These are phyloP conservation scores for Theodoxus fluviatilis DNA, from an alignment of 2,888 invertebrate genomes.

Conservation along the genomic window DNA sequence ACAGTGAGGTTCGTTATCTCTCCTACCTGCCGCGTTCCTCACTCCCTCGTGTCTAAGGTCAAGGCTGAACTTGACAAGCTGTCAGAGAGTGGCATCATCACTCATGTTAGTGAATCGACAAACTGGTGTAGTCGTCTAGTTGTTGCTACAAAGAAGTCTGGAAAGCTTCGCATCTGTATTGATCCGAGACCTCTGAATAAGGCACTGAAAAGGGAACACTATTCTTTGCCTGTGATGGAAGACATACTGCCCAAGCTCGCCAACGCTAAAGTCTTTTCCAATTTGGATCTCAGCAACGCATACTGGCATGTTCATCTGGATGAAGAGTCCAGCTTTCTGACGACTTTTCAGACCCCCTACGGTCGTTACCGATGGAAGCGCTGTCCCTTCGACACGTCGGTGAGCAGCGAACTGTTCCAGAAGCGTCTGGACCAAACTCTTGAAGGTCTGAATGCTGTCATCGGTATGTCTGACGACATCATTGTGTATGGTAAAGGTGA, in stretches of 20 bases:
- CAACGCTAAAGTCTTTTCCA: background rate
- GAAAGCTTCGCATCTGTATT: background rate
- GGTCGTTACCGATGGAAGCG: conserved; percentile 20
- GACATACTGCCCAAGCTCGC: background rate
- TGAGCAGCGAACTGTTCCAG: conserved; percentile 31
- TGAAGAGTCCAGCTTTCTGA: conserved; percentile 16
- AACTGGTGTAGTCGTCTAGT: background rate
- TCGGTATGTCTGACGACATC: conserved; percentile 33
- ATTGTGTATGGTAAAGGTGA: conserved; percentile 29
- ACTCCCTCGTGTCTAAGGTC: background rate
- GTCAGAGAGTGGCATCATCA: background rate
- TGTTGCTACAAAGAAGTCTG: conserved; percentile 12
- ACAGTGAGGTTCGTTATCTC: conserved; percentile 3
- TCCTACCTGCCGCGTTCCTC: background rate
- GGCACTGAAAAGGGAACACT: background rate
- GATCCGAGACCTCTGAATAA: conserved; percentile 5
- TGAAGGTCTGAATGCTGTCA: conserved; percentile 27
- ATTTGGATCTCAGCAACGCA: background rate
- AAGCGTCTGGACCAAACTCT: conserved; percentile 27
- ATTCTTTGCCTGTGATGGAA: background rate
- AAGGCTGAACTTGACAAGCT: background rate
- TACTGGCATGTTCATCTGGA: conserved; percentile 22
- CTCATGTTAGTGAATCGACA: background rate
- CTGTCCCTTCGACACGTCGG: conserved; percentile 33
- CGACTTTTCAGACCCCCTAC: conserved; percentile 23